These are phyloP conservation scores for Elegia similella DNA, from an alignment of 2,888 invertebrate species.

Conservation along the genomic window DNA sequence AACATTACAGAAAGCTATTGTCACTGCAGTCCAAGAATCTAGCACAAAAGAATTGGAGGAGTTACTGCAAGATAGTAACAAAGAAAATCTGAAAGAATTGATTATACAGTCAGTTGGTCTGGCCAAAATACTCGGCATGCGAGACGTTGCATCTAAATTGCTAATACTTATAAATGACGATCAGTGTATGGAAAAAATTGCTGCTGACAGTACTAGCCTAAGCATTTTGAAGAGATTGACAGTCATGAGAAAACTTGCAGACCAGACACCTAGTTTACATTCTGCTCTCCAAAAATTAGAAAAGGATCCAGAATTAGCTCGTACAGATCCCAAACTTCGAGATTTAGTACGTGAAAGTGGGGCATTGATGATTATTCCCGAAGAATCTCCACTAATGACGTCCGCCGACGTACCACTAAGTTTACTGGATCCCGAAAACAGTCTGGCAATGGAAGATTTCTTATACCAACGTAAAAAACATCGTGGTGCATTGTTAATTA, in stretches of 20 bases:
- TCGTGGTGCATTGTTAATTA: slow-evolving; percentile 85
- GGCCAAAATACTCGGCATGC: slow-evolving; percentile 86
- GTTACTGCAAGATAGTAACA: slow-evolving; percentile 73
- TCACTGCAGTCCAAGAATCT: slow-evolving; percentile 83
- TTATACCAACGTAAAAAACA: slow-evolving; percentile 82
- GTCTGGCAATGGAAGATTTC: slow-evolving; percentile 89
- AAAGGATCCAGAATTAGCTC: slow-evolving; percentile 85
- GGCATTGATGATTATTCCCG: slow-evolving; percentile 85
- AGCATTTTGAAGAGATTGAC: slow-evolving; percentile 86
- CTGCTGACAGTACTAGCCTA: slow-evolving; percentile 81
- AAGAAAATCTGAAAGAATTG: slow-evolving; percentile 65
- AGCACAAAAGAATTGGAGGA: slow-evolving; percentile 82
- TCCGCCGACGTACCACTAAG: slow-evolving; percentile 87
- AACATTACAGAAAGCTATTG: slow-evolving; percentile 85
- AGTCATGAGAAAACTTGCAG: slow-evolving; percentile 87
- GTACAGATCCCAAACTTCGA: slow-evolving; percentile 85
- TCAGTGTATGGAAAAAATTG: slow-evolving; percentile 78
- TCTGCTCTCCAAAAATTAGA: slow-evolving; percentile 84
- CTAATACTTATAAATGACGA: slow-evolving; percentile 78
- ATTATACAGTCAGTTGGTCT: slow-evolving; percentile 85
- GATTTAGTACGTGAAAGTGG: slow-evolving; percentile 88
- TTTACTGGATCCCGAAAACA: slow-evolving; percentile 85
- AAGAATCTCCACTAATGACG: slow-evolving; percentile 81
- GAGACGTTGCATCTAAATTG: slow-evolving; percentile 82
- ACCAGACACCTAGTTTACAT: slow-evolving; percentile 83